These are phyloP conservation scores for Eupithecia abbreviata DNA, from an alignment of 2,888 invertebrate genomes.

Conservation along the genomic window DNA sequence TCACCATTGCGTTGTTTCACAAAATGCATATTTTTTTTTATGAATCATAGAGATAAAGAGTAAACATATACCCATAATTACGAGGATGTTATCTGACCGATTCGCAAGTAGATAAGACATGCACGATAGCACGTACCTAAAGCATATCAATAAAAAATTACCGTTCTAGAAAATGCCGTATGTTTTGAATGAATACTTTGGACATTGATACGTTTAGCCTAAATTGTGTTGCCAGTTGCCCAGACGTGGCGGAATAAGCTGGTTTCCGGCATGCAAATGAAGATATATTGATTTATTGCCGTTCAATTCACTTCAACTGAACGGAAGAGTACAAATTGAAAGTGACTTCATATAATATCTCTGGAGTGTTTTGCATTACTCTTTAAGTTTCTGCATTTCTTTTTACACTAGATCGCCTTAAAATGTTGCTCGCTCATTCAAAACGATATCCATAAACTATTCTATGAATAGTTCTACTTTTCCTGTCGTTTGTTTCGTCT, in stretches of 20 bases:
- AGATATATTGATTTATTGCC: slow-evolving; percentile 44
- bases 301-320: slow-evolving; percentile 24
- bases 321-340: slow-evolving; percentile 9
- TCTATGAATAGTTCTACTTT: not conserved
- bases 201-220: not conserved
- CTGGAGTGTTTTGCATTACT: not conserved
- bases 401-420: slow-evolving; percentile 9
- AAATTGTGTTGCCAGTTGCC: slow-evolving; percentile 39
- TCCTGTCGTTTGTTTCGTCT: not conserved
- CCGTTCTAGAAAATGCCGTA: not conserved
- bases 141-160: not conserved
- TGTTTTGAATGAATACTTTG: not conserved
- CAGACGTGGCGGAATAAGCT: slow-evolving; percentile 39
- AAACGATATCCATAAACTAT: not conserved
- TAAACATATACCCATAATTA: slow-evolving; percentile 1
- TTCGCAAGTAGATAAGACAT: not conserved
- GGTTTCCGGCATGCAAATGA: slow-evolving; percentile 44
- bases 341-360: slow-evolving; percentile 2
- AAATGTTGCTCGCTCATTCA: not conserved
- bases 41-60: slow-evolving; percentile 13
- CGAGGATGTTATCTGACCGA: slow-evolving; percentile 1
- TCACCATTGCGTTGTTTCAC: not conserved
- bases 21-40: not conserved
- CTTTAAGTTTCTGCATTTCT: slow-evolving; percentile 1
- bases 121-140: slow-evolving; percentile 2